A percentile compares a stretch with the other conserved stretches of the same genome.
Conservation (phyloP, 1,140 invertebrate genomes). For the Drosophila pseudoobscura region DNA sequence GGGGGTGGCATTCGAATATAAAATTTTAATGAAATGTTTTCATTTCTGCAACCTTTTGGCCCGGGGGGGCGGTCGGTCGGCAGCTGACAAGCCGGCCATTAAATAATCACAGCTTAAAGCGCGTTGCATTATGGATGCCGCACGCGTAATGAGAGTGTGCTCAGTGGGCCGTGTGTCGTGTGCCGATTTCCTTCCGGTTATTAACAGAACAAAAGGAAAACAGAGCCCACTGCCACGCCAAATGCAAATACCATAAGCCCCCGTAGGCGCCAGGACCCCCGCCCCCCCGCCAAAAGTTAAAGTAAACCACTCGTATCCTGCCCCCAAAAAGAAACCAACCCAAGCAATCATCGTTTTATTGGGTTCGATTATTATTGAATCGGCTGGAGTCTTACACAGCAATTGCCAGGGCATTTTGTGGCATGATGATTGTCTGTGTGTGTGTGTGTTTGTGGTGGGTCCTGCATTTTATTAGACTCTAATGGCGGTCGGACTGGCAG, state of each 20-base stretch:
- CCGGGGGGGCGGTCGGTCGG: neutral
- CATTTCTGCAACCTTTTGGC: constrained; percentile 21
- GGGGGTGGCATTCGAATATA: constrained; percentile 45
- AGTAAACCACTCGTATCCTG: neutral
- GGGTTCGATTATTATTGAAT: constrained; percentile 76
- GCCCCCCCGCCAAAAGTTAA: neutral
- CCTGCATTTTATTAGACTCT: constrained; percentile 15
- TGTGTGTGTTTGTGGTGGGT: neutral
- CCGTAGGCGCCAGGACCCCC: neutral
- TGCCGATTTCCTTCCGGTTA: constrained; percentile 49
- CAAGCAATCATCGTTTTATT: constrained; percentile 74
- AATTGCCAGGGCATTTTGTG: constrained; percentile 36
- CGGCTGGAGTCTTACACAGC: constrained; percentile 15
- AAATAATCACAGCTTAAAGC: constrained; percentile 63
- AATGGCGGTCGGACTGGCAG: constrained; percentile 33
- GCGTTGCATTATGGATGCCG: constrained; percentile 58
- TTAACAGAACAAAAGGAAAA: constrained; percentile 32
- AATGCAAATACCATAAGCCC: constrained; percentile 15
- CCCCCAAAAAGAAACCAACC: constrained; percentile 30
- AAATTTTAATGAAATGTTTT: constrained; percentile 70
- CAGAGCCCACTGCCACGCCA: neutral
- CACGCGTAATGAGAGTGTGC: constrained; percentile 40
- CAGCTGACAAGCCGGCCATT: constrained; percentile 50
- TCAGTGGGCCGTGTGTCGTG: constrained; percentile 22
- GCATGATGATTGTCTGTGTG: neutral